Conservation (phyloP, 2,888 invertebrate species). For the Dasysyrphus albostriatus region DNA sequence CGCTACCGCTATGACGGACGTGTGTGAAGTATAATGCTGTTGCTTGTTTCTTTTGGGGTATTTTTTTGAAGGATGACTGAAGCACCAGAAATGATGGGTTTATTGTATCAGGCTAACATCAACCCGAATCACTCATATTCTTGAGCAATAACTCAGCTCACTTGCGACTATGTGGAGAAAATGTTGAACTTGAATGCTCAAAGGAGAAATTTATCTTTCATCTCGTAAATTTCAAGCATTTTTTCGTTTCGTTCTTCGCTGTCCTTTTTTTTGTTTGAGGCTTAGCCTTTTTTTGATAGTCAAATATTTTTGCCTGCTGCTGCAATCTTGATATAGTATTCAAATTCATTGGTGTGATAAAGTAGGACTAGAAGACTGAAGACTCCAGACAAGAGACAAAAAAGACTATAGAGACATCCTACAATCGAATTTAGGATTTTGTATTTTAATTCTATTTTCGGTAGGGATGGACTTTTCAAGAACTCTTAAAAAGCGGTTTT, state of each 20-base stretch:
- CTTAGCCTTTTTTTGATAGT: neutral
- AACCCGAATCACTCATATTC: slow-evolving; percentile 42
- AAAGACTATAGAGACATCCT: neutral
- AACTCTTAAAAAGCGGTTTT: slow-evolving; percentile 27
- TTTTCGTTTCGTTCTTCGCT: slow-evolving; percentile 17
- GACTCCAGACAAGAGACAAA: neutral
- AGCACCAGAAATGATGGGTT: slow-evolving; percentile 24
- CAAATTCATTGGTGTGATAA: slow-evolving; percentile 27
- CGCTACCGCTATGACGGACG: slow-evolving; percentile 1
- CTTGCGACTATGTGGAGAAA: slow-evolving; percentile 13
- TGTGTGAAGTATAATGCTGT: slow-evolving; percentile 33
- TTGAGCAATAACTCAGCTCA: slow-evolving; percentile 51
- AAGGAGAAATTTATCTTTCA: slow-evolving; percentile 68
- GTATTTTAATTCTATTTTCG: slow-evolving; percentile 13
- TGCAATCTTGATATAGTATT: slow-evolving; percentile 55
- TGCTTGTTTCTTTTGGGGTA: slow-evolving; percentile 12
- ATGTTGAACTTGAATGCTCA: slow-evolving; percentile 66
- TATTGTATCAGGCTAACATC: slow-evolving; percentile 32
- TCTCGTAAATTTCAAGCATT: slow-evolving; percentile 50
- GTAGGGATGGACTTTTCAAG: slow-evolving; percentile 17
- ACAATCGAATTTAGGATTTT: slow-evolving; percentile 2
- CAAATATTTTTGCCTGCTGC: slow-evolving; percentile 17
- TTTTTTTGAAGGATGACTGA: slow-evolving; percentile 10
- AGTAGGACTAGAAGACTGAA: slow-evolving; percentile 25
- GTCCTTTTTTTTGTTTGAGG: slow-evolving; percentile 11